Conservation (phyloP, 2,113 vertebrate genomes). For the Eolophus roseicapilla region DNA sequence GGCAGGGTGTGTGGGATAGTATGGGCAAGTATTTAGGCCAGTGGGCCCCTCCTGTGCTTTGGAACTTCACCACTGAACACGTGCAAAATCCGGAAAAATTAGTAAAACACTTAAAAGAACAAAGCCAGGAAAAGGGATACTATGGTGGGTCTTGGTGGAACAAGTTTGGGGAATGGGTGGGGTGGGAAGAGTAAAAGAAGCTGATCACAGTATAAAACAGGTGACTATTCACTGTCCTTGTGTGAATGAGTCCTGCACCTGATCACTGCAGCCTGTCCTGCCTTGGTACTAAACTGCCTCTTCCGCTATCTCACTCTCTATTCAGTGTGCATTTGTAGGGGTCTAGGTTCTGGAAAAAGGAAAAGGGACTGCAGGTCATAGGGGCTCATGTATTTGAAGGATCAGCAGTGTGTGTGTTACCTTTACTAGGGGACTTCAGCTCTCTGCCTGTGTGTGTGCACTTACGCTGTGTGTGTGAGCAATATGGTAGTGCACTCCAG, state of each 20-base stretch:
- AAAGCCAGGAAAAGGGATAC: background rate
- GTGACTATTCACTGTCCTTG: background rate
- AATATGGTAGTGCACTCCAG: background rate
- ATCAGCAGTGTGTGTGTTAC: accelerated
- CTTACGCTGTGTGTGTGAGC: background rate
- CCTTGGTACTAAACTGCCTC: background rate
- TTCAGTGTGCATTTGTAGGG: background rate
- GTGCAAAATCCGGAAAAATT: too few relatives aligned
- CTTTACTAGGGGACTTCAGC: background rate
- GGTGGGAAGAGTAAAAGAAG: background rate
- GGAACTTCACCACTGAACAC: too few relatives aligned
- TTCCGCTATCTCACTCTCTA: background rate
- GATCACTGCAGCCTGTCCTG: background rate
- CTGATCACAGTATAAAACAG: background rate
- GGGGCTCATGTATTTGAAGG: too few relatives aligned
- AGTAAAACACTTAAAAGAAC: too few relatives aligned
- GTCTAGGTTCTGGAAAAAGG: background rate
- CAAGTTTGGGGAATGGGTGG: background rate
- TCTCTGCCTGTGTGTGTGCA: background rate
- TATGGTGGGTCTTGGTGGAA: background rate
- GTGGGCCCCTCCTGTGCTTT: too few relatives aligned
- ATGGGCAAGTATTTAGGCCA: too few relatives aligned
- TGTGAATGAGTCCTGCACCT: background rate
- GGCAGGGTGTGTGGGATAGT: too few relatives aligned
- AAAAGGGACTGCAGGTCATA: background rate